These are phyloP conservation scores for Semnornis frantzii DNA, from an alignment of 2,113 vertebrate genomes.

Conservation along the genomic window DNA sequence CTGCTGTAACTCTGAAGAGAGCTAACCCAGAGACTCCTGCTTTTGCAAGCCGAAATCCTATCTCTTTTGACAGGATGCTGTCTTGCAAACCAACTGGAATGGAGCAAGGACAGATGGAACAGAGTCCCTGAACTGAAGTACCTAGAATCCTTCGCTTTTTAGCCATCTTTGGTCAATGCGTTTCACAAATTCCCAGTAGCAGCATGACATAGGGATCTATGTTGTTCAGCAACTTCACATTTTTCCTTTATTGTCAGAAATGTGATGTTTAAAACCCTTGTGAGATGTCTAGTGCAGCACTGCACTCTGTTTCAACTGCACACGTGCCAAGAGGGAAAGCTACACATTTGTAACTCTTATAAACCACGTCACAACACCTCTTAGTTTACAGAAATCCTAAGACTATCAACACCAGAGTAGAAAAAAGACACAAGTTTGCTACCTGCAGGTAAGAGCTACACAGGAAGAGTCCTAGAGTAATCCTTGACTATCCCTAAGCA, in stretches of 20 bases:
- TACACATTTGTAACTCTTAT: background rate
- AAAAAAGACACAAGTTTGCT: background rate
- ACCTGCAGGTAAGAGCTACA: background rate
- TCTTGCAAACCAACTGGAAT: background rate
- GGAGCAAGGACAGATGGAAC: conserved; percentile 24
- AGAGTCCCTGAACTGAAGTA: conserved; percentile 18
- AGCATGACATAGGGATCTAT: background rate
- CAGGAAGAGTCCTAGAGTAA: background rate
- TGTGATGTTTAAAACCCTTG: background rate
- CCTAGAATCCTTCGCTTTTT: background rate
- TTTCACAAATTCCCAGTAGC: background rate
- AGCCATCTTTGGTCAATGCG: background rate
- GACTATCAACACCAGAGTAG: background rate
- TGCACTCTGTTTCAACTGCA: background rate
- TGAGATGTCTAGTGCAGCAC: background rate
- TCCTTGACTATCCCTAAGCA: background rate
- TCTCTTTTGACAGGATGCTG: background rate
- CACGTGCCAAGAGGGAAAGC: background rate
- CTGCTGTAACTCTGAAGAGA: background rate
- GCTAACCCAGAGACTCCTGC: background rate
- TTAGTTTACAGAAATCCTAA: background rate
- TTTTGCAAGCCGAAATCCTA: background rate
- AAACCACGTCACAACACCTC: background rate
- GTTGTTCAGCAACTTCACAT: background rate
- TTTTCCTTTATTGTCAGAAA: background rate